Base-by-base conservation (phyloP, 1,140 invertebrate species). In the Brachionus asplanchnoidis region DNA sequence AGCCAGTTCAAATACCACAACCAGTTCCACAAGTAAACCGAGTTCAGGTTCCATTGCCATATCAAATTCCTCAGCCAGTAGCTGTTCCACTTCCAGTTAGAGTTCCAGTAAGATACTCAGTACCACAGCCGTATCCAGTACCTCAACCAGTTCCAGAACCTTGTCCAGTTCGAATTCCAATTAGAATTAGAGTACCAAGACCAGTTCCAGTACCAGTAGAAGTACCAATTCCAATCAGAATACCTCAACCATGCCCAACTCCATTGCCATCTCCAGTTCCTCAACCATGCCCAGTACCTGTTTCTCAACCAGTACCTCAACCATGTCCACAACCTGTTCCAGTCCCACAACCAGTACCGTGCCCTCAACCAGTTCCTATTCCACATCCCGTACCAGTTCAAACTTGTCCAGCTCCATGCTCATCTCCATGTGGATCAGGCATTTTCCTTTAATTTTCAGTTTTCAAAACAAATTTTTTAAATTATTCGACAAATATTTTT, bases 111-210 rank as follows among this genome's bases (percentile, higher is more conserved):
- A 70, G 66, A 70, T 23, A 28, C 23, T 32, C 66, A 28, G 66
- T 70, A 1, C 66, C 66, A 70, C 66, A 70, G 14, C 66, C 66
- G 9, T 70, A 70, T 32, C 66, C 66, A 32, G 28, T 70, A 11
- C 28, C 28, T n/a, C 28, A 73, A 42, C 68, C 68, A n/a, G 68
- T 73, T n/a, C 68, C 28, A 73, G 68, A 28, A n/a, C 32, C 68
- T 28, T 32, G 28, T 14, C 28, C 68, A 12, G 68, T 73, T 40
- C 26, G 28, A 11, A 42, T 73, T 42, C 68, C 68, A 20, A 73
- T 73, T 9, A 73, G 68, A 73, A 73, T 73, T 40, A 73, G 14
- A 73, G 68, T 73, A 73, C 68, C 68, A 73, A 17, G 28, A 73
- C 68, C 28, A 73, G 68, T 73, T 11, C 68, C 68, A 73, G 66